Conservation (phyloP, 2,888 invertebrate species). For the Hirtodrosophila confusa region DNA sequence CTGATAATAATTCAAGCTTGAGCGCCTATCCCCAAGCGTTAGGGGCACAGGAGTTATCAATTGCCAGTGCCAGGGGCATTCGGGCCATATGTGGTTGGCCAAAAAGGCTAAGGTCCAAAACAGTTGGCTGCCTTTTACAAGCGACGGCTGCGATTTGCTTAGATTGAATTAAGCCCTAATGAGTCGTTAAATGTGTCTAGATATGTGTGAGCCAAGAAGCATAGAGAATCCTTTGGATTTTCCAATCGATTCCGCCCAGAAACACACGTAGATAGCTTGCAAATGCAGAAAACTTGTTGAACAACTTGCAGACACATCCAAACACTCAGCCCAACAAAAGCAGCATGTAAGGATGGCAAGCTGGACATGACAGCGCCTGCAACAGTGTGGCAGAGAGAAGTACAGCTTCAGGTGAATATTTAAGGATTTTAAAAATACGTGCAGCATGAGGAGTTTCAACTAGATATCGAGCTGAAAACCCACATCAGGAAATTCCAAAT, state of each 20-base stretch:
- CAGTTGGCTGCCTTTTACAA: slow-evolving; percentile 10
- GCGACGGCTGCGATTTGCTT: slow-evolving; percentile 41
- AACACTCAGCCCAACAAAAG: slow-evolving; percentile 1
- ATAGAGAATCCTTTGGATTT: not conserved
- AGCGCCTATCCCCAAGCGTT: slow-evolving; percentile 31
- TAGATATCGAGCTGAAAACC: not conserved
- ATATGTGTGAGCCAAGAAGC: not conserved
- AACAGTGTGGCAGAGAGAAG: slow-evolving; percentile 6
- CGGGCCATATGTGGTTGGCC: slow-evolving; percentile 17
- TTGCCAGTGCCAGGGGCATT: slow-evolving; percentile 35
- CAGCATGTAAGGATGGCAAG: slow-evolving; percentile 27
- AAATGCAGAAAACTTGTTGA: slow-evolving; percentile 75
- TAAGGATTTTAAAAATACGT: not conserved
- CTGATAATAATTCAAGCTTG: slow-evolving; percentile 76
- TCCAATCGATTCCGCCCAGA: slow-evolving; percentile 5
- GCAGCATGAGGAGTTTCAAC: no score
- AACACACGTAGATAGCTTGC: slow-evolving; percentile 16
- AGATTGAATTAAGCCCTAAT: slow-evolving; percentile 71
- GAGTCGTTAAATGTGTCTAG: slow-evolving; percentile 57
- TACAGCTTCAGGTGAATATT: no score
- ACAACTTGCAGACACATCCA: slow-evolving; percentile 28
- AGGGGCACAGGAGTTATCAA: slow-evolving; percentile 51
- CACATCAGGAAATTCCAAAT: no score
- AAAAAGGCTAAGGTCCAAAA: slow-evolving; percentile 17
- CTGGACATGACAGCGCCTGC: slow-evolving; percentile 42